phyloP scores from a whole-genome alignment of 2,113 vertebrate species.

The Misgurnus mizolepis region DNA sequence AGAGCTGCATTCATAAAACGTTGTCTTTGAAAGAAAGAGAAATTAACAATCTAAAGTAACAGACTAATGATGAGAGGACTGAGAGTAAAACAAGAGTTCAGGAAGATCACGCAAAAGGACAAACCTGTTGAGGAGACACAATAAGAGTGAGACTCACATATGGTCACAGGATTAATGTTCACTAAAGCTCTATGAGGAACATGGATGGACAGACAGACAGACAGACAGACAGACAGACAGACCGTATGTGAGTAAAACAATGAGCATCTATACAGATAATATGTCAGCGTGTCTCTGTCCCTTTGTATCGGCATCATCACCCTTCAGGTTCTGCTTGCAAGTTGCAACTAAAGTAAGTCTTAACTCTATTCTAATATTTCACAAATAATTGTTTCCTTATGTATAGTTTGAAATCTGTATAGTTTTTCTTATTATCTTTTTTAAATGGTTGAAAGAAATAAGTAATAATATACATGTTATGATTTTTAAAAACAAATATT shows the following conservation, averaged over 20 bases:
- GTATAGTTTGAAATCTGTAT: too few relatives aligned
- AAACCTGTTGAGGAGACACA: neutral
- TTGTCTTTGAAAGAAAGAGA: slow-evolving; percentile 1
- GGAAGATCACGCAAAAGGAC: neutral
- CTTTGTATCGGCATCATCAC: neutral
- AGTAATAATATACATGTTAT: too few relatives aligned
- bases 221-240: neutral
- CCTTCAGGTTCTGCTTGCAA: neutral
- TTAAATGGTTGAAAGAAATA: too few relatives aligned
- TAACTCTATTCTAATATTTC: neutral
- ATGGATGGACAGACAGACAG: neutral
- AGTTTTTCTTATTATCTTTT: too few relatives aligned
- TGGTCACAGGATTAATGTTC: slow-evolving; percentile 7
- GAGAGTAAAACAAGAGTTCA: neutral
- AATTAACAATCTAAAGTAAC: neutral
- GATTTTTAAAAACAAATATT: too few relatives aligned
- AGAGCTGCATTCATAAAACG: slow-evolving; percentile 23
- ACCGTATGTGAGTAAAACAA: neutral
- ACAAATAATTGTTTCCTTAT: too few relatives aligned
- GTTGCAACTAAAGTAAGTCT: neutral
- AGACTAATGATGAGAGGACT: neutral
- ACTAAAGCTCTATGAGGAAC: slow-evolving; percentile 9
- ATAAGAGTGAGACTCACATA: slow-evolving; percentile 17
- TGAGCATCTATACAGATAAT: neutral
- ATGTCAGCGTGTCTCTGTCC: neutral